Base-by-base conservation (phyloP, 2,888 invertebrate species). In the Eilema griseolum region DNA sequence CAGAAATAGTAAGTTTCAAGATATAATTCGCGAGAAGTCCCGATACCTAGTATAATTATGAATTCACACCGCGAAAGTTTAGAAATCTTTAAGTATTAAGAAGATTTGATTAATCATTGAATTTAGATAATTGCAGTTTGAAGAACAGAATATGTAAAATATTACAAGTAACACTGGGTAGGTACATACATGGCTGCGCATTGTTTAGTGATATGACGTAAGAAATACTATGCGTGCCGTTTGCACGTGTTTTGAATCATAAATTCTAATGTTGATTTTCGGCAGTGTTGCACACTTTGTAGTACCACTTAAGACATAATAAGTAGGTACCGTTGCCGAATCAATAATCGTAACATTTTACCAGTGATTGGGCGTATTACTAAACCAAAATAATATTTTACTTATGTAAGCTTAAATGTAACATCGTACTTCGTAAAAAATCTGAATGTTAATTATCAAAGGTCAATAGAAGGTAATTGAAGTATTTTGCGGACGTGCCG, bases 231-330 rank as follows among this genome's bases (percentile, higher is more conserved):
- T 61, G n/a, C 65, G 66, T 41, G 37, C 61, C 60, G 72, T 65
- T 73, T 68, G 66, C 37, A 69, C 83, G 83, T 71, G 76, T 67
- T 70, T 77, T 71, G 83, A 83, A 84, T 79, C n/a, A n/a, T n/a
- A 52, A 76, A 71, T 78, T 81, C 81, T 76, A 74, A 77, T 77
- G 83, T 81, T 81, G 75, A 76, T 83, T 82, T 83, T 83, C 83
- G 83, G 76, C 69, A 69, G 72, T 76, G 52, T 83, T 82, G 82
- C 82, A 83, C 75, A 76, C 75, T 74, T 76, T 78, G 72, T 72
- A 76, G 80, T 70, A 78, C 52, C 76, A 80, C 82, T 83, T 72
- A 61, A 76, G 72, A 78, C 82, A 82, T 82, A 80, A 76, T 83
- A 82, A 82, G 82, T 82, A 83, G 84, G 78, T 67, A 75, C 67